phyloP scores from a whole-genome alignment of 2,888 invertebrate species.

The Abscondita cerata region DNA sequence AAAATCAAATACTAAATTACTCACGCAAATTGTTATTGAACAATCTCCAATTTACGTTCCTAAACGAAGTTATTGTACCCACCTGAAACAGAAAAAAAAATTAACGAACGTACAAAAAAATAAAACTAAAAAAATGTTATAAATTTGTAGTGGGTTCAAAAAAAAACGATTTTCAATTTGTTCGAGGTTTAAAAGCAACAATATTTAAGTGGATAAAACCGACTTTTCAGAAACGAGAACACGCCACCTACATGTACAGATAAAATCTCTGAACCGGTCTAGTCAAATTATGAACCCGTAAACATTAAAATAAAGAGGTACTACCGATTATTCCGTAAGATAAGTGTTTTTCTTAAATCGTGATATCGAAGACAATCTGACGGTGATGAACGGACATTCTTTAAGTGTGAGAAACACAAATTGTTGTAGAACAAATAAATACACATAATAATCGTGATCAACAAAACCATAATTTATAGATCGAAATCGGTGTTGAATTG shows the following conservation, averaged over 20 bases:
- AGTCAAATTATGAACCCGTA: constrained; percentile 53
- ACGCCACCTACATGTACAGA: constrained; percentile 55
- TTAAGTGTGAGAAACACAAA: constrained; percentile 30
- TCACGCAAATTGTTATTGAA: no score
- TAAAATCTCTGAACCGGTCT: constrained; percentile 52
- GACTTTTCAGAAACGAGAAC: constrained; percentile 51
- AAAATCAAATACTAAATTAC: no score
- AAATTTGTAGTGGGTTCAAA: neutral
- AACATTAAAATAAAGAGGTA: constrained; percentile 53
- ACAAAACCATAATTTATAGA: constrained; percentile 12
- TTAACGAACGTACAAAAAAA: neutral
- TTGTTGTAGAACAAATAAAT: constrained; percentile 1
- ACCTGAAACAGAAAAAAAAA: constrained; percentile 22
- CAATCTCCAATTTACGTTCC: no score
- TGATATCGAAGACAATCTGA: constrained; percentile 33
- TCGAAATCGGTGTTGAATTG: constrained; percentile 7
- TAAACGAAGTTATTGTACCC: neutral
- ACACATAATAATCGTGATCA: constrained; percentile 7
- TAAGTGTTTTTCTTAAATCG: constrained; percentile 35
- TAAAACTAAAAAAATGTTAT: neutral
- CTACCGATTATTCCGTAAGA: constrained; percentile 33
- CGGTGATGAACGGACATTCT: constrained; percentile 30
- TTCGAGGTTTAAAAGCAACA: constrained; percentile 47
- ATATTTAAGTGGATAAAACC: constrained; percentile 48
- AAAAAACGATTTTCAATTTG: constrained; percentile 52